Percentiles rank a stretch among this genome's conserved stretches.
phyloP scores from a whole-genome alignment of 2,113 vertebrate species.

The Paraplagusia blochii region DNA sequence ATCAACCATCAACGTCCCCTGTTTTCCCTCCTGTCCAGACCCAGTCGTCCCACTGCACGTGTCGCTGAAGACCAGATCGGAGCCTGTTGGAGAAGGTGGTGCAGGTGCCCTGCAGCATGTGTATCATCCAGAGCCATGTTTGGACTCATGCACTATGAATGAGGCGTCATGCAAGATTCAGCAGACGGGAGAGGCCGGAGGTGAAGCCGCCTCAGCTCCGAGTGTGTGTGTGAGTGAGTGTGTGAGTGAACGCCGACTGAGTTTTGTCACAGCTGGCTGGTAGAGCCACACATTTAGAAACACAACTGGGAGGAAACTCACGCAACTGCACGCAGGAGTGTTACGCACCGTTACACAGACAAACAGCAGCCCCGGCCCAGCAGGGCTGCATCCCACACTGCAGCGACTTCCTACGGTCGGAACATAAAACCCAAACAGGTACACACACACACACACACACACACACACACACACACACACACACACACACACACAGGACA shows the following conservation, averaged over 20 bases:
- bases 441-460: background rate
- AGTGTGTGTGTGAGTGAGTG: constrained; percentile 23
- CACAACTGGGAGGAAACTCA: constrained; percentile 47
- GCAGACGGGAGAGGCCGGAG: constrained; percentile 68
- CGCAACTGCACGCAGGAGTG: constrained; percentile 29
- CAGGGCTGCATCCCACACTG: constrained; percentile 14
- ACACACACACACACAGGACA: constrained; percentile 11
- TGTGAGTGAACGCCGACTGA: constrained; percentile 19
- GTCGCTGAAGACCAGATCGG: constrained; percentile 85
- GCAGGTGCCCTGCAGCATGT: constrained; percentile 75
- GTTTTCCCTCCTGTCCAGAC: constrained; percentile 36
- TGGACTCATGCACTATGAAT: constrained; percentile 81
- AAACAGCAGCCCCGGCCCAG: constrained; percentile 28
- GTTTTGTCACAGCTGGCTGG: constrained; percentile 50
- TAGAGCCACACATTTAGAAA: constrained; percentile 49
- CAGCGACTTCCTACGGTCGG: constrained; percentile 9
- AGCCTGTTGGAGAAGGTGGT: constrained; percentile 73
- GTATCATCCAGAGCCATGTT: constrained; percentile 71
- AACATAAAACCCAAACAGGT: constrained; percentile 5
- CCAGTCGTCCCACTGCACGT: constrained; percentile 27
- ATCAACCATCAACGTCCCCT: background rate
- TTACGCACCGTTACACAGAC: constrained; percentile 41
- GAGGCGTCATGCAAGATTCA: constrained; percentile 79
- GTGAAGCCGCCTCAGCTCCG: constrained; percentile 67
- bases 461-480: constrained; percentile 14